Percentiles rank a stretch among this genome's conserved stretches.
phyloP scores from a whole-genome alignment of 2,113 vertebrate genomes.

The Mastomys coucha region DNA sequence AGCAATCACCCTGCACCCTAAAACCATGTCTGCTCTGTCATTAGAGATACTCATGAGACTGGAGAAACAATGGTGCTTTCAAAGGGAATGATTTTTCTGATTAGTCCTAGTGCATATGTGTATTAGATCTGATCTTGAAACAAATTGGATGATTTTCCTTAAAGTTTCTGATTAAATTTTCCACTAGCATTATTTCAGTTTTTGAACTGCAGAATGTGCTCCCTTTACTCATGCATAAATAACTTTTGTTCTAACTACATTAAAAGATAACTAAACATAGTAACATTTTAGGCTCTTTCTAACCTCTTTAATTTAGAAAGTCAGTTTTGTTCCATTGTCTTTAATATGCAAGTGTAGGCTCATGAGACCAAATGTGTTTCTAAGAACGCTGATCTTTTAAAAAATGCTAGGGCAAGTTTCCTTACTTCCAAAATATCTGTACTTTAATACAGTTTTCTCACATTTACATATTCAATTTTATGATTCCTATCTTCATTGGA shows the following conservation, averaged over 20 bases:
- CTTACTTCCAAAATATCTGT: background rate
- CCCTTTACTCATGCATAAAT: background rate
- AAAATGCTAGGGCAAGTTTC: background rate
- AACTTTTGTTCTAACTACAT: slow-evolving; percentile 34
- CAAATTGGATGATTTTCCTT: background rate
- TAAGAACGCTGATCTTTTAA: background rate
- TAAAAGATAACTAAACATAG: background rate
- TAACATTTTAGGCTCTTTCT: background rate
- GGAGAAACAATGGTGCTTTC: too few relatives aligned
- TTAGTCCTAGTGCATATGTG: background rate
- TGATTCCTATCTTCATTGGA: background rate
- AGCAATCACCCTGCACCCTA: background rate
- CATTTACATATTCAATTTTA: background rate
- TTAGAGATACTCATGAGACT: background rate
- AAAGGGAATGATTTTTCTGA: background rate
- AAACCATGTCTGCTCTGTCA: background rate
- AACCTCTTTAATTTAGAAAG: slow-evolving; percentile 14
- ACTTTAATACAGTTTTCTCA: background rate
- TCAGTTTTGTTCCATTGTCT: background rate
- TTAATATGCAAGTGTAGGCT: background rate
- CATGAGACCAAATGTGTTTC: background rate
- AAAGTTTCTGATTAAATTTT: background rate
- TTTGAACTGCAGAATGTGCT: background rate
- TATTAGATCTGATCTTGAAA: background rate
- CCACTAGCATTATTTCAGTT: background rate